Base-by-base conservation (phyloP, 2,888 invertebrate species). In the Choreutis nemorana region DNA sequence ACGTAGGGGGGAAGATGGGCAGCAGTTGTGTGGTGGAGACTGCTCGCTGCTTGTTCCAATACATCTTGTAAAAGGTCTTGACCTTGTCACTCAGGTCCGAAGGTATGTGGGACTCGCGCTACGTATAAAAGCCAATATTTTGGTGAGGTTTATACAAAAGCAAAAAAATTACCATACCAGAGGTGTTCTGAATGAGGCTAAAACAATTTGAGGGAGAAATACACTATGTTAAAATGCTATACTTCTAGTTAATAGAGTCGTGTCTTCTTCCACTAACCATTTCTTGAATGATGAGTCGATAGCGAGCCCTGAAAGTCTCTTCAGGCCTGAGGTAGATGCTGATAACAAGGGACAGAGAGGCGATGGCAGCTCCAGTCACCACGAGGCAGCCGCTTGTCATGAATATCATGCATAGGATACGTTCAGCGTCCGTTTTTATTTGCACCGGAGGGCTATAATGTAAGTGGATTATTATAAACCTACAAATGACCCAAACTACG, bases 61-160 rank as follows among this genome's bases (percentile, higher is more conserved):
- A 72, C 68, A 71, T 73, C 44, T 55, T 60, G 45, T 73, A 73
- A 41, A 73, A 73, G 2, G 65, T 62, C 39, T 71, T 53, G 30
- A 73, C 73, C 33, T 64, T 68, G 5, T 59, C 48, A 0, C 60
- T 48, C 2, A 71, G 51, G 6, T 49, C 47, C 0, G 29, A 29
- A 0, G 62, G 54, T 3, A 71, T 46, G n/a, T 50, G 45, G 0
- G 61, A 59, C 3, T 52, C 46, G 35, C 41, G 45, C 70, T 67
- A n/a, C n/a, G n/a, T n/a, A n/a, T n/a, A n/a, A n/a, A n/a, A n/a
- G n/a, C n/a, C n/a, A n/a, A n/a, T n/a, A n/a, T n/a, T n/a, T n/a
- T n/a, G n/a, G n/a, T n/a, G n/a, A n/a, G n/a, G n/a, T n/a, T n/a
- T n/a, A n/a, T n/a, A n/a, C n/a, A n/a, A n/a, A n/a, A n/a, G n/a